Conservation (phyloP, 2,113 vertebrate species). For the Osmerus eperlanus region DNA sequence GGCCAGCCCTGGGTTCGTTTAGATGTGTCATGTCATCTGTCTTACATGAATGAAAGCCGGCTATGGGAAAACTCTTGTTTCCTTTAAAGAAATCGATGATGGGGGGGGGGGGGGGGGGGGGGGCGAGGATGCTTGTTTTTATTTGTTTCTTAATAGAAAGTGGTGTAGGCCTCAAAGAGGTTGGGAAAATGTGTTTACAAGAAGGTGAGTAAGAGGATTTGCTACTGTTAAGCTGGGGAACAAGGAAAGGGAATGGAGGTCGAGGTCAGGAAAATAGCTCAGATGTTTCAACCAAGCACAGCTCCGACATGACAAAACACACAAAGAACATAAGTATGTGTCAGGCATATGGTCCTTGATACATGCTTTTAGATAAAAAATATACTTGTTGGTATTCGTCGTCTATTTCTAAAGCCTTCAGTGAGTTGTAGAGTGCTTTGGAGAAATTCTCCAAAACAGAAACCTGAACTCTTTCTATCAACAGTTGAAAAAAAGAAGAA, state of each 20-base stretch:
- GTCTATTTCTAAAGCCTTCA: no score
- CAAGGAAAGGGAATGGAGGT: slow-evolving; percentile 9
- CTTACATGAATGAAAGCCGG: slow-evolving; percentile 57
- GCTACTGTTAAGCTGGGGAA: slow-evolving; percentile 6
- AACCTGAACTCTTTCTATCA: no score
- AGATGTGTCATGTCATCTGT: slow-evolving; percentile 65
- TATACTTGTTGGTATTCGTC: background rate
- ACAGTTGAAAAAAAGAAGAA: no score
- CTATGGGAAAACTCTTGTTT: slow-evolving; percentile 55
- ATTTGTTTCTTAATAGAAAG: slow-evolving; percentile 53
- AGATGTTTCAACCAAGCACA: background rate
- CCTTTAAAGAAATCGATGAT: slow-evolving; percentile 59
- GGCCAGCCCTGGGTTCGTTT: slow-evolving; percentile 47
- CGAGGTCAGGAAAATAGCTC: background rate
- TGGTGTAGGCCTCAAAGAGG: background rate
- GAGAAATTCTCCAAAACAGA: no score
- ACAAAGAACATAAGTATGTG: background rate
- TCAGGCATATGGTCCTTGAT: background rate
- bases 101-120: slow-evolving; percentile 21
- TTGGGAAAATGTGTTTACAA: slow-evolving; percentile 39
- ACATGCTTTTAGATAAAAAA: background rate
- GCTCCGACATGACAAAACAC: background rate
- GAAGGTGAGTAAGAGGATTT: slow-evolving; percentile 1
- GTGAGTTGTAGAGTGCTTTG: no score
- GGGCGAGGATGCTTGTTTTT: background rate